These are phyloP conservation scores for Dysdera silvatica DNA, from an alignment of 1,140 invertebrate species.

Conservation along the genomic window DNA sequence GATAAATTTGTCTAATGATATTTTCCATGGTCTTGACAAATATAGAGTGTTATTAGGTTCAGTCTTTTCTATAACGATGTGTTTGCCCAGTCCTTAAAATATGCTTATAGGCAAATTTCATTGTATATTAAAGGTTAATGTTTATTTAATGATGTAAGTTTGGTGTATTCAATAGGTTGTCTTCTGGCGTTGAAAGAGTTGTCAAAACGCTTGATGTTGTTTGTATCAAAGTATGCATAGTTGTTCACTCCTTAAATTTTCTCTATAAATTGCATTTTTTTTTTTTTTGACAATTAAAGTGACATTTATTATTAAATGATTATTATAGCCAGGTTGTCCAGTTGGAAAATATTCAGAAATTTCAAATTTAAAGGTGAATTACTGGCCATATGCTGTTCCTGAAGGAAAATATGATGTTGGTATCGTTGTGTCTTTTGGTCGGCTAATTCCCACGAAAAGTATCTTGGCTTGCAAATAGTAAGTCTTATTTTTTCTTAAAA, in stretches of 20 bases:
- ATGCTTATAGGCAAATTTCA: too few species aligned
- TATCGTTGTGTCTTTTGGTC: slow-evolving; percentile 46
- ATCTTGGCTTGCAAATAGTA: slow-evolving; percentile 45
- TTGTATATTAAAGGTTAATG: too few species aligned
- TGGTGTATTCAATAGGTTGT: neutral
- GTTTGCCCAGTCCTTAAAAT: too few species aligned
- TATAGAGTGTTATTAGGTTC: too few species aligned
- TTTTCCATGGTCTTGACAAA: too few species aligned
- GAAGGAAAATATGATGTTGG: slow-evolving; percentile 43
- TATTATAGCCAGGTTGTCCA: slow-evolving; percentile 18
- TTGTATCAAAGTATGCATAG: slow-evolving; percentile 8
- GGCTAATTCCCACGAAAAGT: slow-evolving; percentile 41
- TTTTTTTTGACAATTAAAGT: neutral
- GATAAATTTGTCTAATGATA: too few species aligned
- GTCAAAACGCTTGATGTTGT: slow-evolving; percentile 4
- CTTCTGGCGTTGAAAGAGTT: neutral
- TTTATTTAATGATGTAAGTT: neutral
- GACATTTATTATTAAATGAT: neutral
- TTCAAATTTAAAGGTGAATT: slow-evolving; percentile 32
- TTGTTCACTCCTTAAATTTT: neutral
- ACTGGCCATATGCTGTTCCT: slow-evolving; percentile 40
- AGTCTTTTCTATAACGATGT: too few species aligned
- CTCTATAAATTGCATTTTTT: neutral
- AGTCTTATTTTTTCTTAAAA: slow-evolving; percentile 25
- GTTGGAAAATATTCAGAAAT: slow-evolving; percentile 35